A percentile compares a stretch with the other conserved stretches of the same genome.
Conservation (phyloP, 2,113 vertebrate genomes). For the Aspidoscelis tigris region DNA sequence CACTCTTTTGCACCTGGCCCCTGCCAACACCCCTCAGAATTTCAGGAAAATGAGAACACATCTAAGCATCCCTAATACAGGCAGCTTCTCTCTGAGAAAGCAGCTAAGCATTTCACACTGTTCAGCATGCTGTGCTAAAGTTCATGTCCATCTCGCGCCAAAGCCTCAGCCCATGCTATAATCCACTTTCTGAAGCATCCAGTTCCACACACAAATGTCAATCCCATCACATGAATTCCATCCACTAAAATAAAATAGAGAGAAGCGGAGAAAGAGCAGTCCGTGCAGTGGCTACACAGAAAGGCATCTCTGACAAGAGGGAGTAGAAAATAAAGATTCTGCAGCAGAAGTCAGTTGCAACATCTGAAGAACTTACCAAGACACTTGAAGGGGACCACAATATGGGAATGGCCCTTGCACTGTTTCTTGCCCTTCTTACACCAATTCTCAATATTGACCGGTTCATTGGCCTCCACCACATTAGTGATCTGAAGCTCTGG, state of each 20-base stretch:
- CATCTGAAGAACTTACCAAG: constrained; percentile 81
- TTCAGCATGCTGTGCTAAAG: background rate
- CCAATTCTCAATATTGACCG: constrained; percentile 91
- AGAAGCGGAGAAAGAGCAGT: background rate
- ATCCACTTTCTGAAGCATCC: background rate
- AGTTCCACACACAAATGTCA: background rate
- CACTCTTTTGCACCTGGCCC: too few species aligned
- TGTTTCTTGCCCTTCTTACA: constrained; percentile 91
- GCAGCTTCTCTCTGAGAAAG: too few species aligned
- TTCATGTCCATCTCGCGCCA: background rate
- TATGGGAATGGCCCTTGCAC: constrained; percentile 89
- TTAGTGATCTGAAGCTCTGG: constrained; percentile 96
- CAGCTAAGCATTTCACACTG: too few species aligned
- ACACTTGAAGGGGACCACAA: constrained; percentile 94
- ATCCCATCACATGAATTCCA: background rate
- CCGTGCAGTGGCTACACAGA: background rate
- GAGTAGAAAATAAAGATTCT: accelerated
- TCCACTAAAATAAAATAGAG: too few species aligned
- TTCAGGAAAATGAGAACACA: too few species aligned
- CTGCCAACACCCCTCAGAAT: too few species aligned
- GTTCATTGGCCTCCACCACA: constrained; percentile 93
- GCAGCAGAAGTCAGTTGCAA: background rate
- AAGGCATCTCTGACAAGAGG: background rate
- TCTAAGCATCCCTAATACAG: too few species aligned
- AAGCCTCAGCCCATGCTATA: background rate